These are phyloP conservation scores for Lates japonicus DNA, from an alignment of 2,797 vertebrate species.

Conservation along the genomic window DNA sequence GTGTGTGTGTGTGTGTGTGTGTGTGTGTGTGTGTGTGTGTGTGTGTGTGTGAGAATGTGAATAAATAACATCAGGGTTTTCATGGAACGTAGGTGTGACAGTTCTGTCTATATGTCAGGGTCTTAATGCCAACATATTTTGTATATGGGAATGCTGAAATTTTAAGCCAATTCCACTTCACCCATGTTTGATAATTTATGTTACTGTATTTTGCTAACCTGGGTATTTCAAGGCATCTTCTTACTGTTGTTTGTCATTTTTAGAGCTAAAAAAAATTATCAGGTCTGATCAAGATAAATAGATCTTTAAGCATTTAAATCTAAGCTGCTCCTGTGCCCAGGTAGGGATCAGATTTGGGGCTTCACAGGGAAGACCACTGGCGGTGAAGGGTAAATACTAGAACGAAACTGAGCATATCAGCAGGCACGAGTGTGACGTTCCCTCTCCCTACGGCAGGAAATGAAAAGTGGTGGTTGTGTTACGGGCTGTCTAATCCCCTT, in stretches of 20 bases:
- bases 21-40: background rate
- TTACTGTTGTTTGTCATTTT: no score
- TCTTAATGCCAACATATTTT: no score
- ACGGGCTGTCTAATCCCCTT: constrained; percentile 59
- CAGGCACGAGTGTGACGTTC: constrained; percentile 45
- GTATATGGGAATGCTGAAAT: no score
- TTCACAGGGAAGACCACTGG: constrained; percentile 2
- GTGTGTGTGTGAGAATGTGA: background rate
- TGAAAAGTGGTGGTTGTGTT: constrained; percentile 68
- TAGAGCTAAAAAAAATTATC: no score
- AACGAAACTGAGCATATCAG: constrained; percentile 36
- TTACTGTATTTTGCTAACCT: background rate
- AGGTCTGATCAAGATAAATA: background rate
- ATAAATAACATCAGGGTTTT: background rate
- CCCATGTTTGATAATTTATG: background rate
- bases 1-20: background rate
- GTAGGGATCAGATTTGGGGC: background rate
- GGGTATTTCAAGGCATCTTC: background rate
- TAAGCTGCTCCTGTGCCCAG: background rate
- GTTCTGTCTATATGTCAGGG: no score
- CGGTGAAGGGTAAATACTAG: background rate
- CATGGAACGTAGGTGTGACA: background rate
- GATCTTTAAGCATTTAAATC: background rate
- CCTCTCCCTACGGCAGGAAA: constrained; percentile 45
- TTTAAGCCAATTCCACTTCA: no score